A percentile compares a stretch with the other conserved stretches of the same genome.
These are phyloP conservation scores for Lagopus muta DNA, from an alignment of 2,113 vertebrate genomes.

Conservation along the genomic window DNA sequence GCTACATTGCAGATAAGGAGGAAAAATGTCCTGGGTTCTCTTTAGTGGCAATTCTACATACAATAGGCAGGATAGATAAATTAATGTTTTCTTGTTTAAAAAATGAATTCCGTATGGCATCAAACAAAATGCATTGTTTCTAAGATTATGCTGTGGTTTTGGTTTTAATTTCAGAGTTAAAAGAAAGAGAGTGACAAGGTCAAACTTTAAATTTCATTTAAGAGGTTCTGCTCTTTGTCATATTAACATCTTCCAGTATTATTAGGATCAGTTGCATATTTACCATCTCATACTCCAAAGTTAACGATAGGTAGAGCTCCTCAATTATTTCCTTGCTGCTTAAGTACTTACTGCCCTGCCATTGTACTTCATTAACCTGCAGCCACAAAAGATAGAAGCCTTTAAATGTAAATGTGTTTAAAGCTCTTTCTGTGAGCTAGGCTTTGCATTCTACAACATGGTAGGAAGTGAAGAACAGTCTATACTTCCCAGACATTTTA, in stretches of 20 bases:
- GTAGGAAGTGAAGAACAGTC: constrained; percentile 66
- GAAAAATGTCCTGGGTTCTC: constrained; percentile 88
- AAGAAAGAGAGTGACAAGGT: constrained; percentile 51
- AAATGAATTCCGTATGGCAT: constrained; percentile 53
- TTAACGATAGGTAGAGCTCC: constrained; percentile 51
- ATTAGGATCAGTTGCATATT: constrained; percentile 54
- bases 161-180: constrained; percentile 28
- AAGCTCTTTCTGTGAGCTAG: constrained; percentile 60
- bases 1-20: constrained; percentile 92
- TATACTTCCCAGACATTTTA: constrained; percentile 71
- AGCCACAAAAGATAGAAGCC: constrained; percentile 55
- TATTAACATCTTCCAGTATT: background rate
- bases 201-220: constrained; percentile 48
- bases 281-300: constrained; percentile 30
- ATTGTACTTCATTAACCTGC: constrained; percentile 57
- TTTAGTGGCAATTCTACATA: constrained; percentile 81
- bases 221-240: constrained; percentile 40
- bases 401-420: constrained; percentile 66
- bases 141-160: constrained; percentile 1
- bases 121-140: constrained; percentile 26
- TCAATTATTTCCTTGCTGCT: constrained; percentile 63
- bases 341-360: constrained; percentile 62
- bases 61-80: constrained; percentile 72
- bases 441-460: constrained; percentile 48
- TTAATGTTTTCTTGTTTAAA: constrained; percentile 73